Evolutionary conservation across 2,888 invertebrate genomes (phyloP).

Genomic region (Stenodema calcarata): DNA sequence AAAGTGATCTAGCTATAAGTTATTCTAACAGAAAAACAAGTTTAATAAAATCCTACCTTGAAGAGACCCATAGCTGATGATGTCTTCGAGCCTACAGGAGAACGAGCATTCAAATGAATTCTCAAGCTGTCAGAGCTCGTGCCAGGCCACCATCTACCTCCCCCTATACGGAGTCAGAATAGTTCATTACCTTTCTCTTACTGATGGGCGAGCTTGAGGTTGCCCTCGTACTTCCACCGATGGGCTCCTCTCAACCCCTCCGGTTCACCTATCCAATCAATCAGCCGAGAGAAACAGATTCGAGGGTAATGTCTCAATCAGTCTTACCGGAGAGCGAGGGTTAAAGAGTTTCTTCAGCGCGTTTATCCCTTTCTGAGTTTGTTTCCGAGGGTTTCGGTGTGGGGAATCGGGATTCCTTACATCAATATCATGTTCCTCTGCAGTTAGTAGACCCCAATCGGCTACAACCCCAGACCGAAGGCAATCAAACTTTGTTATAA

Average conservation of each 20-base stretch:
- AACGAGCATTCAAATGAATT: neutral
- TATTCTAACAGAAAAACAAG: neutral
- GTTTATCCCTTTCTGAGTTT: neutral
- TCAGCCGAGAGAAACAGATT: neutral
- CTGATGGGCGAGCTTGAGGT: neutral
- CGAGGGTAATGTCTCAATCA: neutral
- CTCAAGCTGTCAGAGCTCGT: constrained; percentile 4
- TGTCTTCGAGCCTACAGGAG: neutral
- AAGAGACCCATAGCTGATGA: constrained; percentile 4
- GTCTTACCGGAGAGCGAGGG: neutral
- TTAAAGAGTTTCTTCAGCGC: neutral
- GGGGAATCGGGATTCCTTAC: neutral
- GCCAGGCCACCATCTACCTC: neutral
- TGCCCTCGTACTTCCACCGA: neutral
- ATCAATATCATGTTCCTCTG: neutral
- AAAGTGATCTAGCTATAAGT: neutral
- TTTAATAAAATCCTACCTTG: neutral
- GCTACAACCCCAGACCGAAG: neutral
- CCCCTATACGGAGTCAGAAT: neutral
- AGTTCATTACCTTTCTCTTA: neutral
- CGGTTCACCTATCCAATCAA: neutral
- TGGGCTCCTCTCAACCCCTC: neutral
- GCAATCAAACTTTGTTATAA: neutral
- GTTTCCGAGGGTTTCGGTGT: neutral
- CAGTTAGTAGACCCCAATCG: neutral